These are phyloP conservation scores for Nyleta sp. DNA, from an alignment of 2,888 invertebrate genomes.

Conservation along the genomic window DNA sequence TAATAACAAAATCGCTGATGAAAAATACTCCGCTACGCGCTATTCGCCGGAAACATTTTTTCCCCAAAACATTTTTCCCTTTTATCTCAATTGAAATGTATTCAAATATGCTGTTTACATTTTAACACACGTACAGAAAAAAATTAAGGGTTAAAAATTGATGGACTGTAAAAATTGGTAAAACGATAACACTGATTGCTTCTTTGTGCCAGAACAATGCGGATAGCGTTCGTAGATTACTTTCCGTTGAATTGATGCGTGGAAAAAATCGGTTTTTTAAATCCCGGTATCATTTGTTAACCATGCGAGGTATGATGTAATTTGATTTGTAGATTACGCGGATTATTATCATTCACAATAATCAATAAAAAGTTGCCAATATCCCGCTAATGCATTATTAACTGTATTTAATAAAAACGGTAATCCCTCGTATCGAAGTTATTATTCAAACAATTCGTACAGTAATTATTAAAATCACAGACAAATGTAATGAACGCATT, in stretches of 20 bases:
- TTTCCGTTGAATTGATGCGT: conserved; percentile 19
- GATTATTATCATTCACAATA: conserved; percentile 24
- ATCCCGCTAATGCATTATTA: conserved; percentile 14
- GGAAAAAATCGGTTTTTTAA: conserved; percentile 28
- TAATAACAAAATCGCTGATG: conserved; percentile 27
- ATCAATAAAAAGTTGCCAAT: conserved; percentile 17
- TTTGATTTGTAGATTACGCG: conserved; percentile 22
- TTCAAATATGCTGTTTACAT: conserved; percentile 38
- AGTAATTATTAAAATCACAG: not conserved
- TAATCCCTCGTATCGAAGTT: not conserved
- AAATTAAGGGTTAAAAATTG: conserved; percentile 48
- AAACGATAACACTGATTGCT: conserved; percentile 52
- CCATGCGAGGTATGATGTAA: conserved; percentile 21
- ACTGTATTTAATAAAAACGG: conserved; percentile 3
- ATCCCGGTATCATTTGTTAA: conserved; percentile 33
- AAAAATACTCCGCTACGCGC: conserved; percentile 19
- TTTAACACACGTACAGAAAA: conserved; percentile 28
- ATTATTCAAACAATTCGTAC: conserved; percentile 7
- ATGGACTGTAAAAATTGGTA: conserved; percentile 47
- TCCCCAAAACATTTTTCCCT: conserved; percentile 27
- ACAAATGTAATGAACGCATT: not conserved
- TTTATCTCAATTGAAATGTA: conserved; percentile 44
- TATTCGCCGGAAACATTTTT: conserved; percentile 15
- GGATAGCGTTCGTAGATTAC: conserved; percentile 26
- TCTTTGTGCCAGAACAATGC: conserved; percentile 39